Evolutionary conservation across 2,888 invertebrate species (phyloP), one percentile per base, ranked within the genome.

Genomic region (Ochropleura leucogaster): DNA sequence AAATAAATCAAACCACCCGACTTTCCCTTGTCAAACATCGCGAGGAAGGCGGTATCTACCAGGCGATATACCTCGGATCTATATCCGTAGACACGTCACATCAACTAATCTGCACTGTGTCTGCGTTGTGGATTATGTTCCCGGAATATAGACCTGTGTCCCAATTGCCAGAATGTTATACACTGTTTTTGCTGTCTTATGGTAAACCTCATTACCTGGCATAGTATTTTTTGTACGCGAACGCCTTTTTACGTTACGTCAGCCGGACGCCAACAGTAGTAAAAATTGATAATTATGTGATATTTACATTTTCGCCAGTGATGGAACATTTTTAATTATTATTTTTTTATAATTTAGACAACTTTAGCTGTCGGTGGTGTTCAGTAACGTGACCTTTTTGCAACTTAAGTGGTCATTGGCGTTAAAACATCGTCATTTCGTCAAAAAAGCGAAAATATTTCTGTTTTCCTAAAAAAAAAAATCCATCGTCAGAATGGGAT

Each of bases 401-500:
- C 30, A 30, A 30, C 30, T 30, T 30, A 30, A 30, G 30, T 30
- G 30, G 30, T 30, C 3, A 30, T 2, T 30, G 30, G 30, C 30
- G 30, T 30, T 30, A 30, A 30, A 30, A 30, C 30, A 30, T 30
- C 55, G 6, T 30, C 55, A 20, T 12, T 14, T 20, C 6, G 9
- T 30, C 1, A 6, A 30, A 0, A 9, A 14, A 57, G 30, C 14
- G 14, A 30, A 12, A n/a, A n/a, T 53, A n/a, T 53, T 53, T 20
- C 14, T 57, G 57, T 14, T 14, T 14, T 30, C 57, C 16, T 57
- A 2, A 59, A 16, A 59, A 59, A 30, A 30, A 40, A 16, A 16
- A 40, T 59, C 30, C 30, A 30, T 0, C 12, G 44, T 20, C 62
- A 92, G 97, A 97, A 92, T 97, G 97, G 90, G 97, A 97, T 67